phyloP scores from a whole-genome alignment of 2,888 invertebrate genomes.

The Brenthis ino region DNA sequence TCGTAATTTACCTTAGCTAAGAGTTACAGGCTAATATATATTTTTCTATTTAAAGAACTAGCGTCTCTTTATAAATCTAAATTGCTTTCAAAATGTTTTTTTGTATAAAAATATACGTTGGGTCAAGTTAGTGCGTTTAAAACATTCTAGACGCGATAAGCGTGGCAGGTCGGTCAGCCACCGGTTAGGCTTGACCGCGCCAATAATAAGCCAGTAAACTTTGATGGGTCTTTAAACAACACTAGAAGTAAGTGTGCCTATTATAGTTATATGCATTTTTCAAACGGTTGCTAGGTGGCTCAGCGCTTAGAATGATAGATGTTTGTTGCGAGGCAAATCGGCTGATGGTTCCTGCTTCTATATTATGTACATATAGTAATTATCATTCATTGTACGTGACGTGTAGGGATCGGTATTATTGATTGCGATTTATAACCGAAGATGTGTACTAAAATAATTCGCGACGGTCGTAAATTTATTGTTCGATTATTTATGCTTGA shows the following conservation, averaged over 20 bases:
- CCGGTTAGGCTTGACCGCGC: conserved; percentile 51
- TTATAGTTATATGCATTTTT: conserved; percentile 23
- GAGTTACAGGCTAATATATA: too few relatives aligned
- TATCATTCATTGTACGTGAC: conserved; percentile 18
- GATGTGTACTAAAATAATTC: conserved; percentile 33
- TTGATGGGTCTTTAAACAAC: conserved; percentile 48
- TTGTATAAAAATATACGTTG: conserved; percentile 20
- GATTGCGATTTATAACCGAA: conserved; percentile 29
- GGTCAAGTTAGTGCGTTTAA: conserved; percentile 29
- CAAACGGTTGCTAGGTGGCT: conserved; percentile 42
- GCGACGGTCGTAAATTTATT: conserved; percentile 34
- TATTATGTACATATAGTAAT: conserved; percentile 7
- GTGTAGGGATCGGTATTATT: conserved; percentile 28
- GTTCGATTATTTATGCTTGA: conserved; percentile 36
- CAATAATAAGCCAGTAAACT: conserved; percentile 55
- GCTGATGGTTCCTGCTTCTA: conserved; percentile 15
- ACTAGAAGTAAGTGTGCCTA: conserved; percentile 37
- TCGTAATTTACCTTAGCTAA: too few relatives aligned
- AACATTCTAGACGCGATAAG: conserved; percentile 42
- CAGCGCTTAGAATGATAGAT: conserved; percentile 8
- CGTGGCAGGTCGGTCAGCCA: conserved; percentile 44
- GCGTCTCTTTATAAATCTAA: too few relatives aligned
- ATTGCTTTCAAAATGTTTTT: conserved; percentile 27
- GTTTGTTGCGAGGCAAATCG: conserved; percentile 31
- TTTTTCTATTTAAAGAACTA: too few relatives aligned